phyloP scores from a whole-genome alignment of 1,140 invertebrate species.

The Temnothorax longispinosus region DNA sequence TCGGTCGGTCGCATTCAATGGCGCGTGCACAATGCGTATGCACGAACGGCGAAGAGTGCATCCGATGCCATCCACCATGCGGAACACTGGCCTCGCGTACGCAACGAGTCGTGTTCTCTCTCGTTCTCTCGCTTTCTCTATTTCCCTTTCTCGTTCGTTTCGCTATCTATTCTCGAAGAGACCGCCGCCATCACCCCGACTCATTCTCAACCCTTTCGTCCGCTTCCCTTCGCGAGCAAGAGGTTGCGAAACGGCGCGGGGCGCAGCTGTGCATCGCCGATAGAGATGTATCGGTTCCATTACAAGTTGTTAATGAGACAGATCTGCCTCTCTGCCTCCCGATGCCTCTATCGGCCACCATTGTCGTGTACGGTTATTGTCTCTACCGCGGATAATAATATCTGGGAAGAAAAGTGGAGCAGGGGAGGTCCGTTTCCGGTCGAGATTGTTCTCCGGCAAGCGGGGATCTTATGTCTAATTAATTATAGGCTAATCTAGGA shows the following conservation, averaged over 20 bases:
- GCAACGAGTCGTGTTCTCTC: conserved; percentile 26
- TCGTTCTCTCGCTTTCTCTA: not conserved
- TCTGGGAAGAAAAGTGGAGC: conserved; percentile 28
- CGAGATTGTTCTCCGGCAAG: not conserved
- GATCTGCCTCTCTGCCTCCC: conserved; percentile 64
- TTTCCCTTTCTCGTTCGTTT: conserved; percentile 4
- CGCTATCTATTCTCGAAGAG: conserved; percentile 47
- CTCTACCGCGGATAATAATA: conserved; percentile 73
- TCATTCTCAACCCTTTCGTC: conserved; percentile 12
- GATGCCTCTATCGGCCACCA: conserved; percentile 60
- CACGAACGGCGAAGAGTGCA: conserved; percentile 46
- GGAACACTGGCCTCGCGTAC: conserved; percentile 17
- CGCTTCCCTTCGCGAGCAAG: not conserved
- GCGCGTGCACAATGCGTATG: conserved; percentile 72
- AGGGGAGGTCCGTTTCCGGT: conserved; percentile 1
- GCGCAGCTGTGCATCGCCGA: conserved; percentile 44
- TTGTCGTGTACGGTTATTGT: conserved; percentile 74
- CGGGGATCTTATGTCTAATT: conserved; percentile 25
- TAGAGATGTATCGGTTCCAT: conserved; percentile 69
- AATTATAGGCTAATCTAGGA: conserved; percentile 29
- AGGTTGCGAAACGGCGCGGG: conserved; percentile 28
- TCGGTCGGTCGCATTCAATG: conserved; percentile 73
- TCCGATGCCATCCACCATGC: conserved; percentile 17
- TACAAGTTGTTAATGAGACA: conserved; percentile 78
- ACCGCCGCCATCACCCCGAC: conserved; percentile 7